Evolutionary conservation across 2,113 vertebrate genomes (phyloP).

Genomic region (Chascanopsetta lugubris): DNA sequence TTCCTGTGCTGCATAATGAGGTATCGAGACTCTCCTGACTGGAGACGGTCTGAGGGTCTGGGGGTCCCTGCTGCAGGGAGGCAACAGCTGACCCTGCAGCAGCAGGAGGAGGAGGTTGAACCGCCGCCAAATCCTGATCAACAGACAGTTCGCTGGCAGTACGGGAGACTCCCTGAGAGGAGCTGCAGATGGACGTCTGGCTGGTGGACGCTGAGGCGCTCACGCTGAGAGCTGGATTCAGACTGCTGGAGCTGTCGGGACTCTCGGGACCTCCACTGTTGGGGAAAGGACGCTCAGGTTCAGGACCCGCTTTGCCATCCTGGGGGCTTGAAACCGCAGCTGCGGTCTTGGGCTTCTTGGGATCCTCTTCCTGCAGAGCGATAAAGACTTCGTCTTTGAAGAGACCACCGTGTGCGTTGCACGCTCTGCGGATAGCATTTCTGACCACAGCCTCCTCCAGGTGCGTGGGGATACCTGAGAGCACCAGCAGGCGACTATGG

Average conservation of each 20-base stretch:
- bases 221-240: slow-evolving; percentile 90
- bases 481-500: slow-evolving; percentile 93
- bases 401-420: slow-evolving; percentile 93
- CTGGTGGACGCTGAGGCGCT: slow-evolving; percentile 92
- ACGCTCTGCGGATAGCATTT: slow-evolving; percentile 92
- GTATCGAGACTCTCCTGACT: slow-evolving; percentile 97
- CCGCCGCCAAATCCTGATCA: slow-evolving; percentile 83
- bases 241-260: slow-evolving; percentile 92
- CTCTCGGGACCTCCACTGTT: slow-evolving; percentile 85
- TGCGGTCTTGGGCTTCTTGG: slow-evolving; percentile 86
- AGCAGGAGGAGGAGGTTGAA: slow-evolving; percentile 76
- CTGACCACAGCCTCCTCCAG: slow-evolving; percentile 90
- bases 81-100: slow-evolving; percentile 81
- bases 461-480: slow-evolving; percentile 96
- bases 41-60: slow-evolving; percentile 89
- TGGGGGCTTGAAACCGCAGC: slow-evolving; percentile 74
- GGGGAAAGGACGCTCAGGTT: slow-evolving; percentile 79
- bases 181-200: slow-evolving; percentile 94
- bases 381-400: slow-evolving; percentile 98
- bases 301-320: slow-evolving; percentile 78
- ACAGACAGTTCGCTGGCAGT: slow-evolving; percentile 89
- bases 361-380: slow-evolving; percentile 91
- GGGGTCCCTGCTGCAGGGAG: slow-evolving; percentile 72
- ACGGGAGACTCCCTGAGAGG: slow-evolving; percentile 88
- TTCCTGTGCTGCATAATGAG: slow-evolving; percentile 94